These are phyloP conservation scores for Amphiura filiformis DNA, from an alignment of 35 echinoderm and acorn worm genomes.

Conservation along the genomic window DNA sequence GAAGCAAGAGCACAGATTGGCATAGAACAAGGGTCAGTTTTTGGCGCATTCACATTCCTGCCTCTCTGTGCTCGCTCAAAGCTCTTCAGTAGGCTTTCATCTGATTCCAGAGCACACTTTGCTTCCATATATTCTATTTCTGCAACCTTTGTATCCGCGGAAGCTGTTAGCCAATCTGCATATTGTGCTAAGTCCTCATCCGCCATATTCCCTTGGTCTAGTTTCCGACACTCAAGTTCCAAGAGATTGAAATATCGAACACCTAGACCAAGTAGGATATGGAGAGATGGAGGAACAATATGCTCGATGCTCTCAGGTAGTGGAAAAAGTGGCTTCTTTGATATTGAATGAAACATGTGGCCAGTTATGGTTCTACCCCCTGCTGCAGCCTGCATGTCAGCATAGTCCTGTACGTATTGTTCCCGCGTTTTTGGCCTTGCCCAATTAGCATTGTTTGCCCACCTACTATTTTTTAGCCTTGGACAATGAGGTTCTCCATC, in stretches of 20 bases:
- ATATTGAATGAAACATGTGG: background rate
- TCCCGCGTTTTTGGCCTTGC: background rate
- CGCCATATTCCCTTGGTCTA: background rate
- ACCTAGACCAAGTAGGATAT: background rate
- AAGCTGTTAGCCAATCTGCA: background rate
- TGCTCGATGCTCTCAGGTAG: background rate
- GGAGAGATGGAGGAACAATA: background rate
- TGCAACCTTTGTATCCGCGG: background rate
- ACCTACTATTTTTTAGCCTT: background rate
- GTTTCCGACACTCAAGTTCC: background rate
- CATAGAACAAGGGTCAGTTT: background rate
- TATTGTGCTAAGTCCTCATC: background rate
- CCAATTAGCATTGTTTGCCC: background rate
- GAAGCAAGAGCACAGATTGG: background rate
- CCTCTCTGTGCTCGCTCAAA: background rate
- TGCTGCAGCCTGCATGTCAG: background rate
- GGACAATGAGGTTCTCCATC: background rate
- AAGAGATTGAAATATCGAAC: background rate
- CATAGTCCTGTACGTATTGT: background rate
- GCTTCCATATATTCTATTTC: background rate
- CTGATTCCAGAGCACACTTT: background rate
- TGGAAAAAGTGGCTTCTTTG: background rate
- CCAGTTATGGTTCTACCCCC: background rate
- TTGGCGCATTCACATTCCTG: background rate
- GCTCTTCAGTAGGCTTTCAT: background rate